Conservation (phyloP, 2,888 invertebrate genomes). For the Andrena flavipes region DNA sequence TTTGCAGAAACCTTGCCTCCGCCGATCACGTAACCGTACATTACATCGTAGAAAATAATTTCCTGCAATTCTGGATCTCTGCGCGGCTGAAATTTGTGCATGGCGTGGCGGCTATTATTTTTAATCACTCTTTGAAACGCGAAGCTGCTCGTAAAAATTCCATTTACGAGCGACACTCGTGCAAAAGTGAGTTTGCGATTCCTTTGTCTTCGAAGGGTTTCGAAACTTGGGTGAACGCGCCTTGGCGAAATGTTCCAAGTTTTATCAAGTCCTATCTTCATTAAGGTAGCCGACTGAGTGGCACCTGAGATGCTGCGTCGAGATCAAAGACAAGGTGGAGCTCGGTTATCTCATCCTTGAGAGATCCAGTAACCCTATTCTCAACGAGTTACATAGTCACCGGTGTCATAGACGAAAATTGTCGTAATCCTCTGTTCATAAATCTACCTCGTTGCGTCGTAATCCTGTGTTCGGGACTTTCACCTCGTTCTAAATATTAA, state of each 20-base stretch:
- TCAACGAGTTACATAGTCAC: background rate
- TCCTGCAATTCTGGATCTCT: background rate
- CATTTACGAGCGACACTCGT: background rate
- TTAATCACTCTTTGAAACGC: background rate
- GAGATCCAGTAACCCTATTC: background rate
- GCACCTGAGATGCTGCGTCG: background rate
- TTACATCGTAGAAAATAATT: constrained; percentile 30
- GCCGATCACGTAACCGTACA: constrained; percentile 20
- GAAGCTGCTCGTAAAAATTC: background rate
- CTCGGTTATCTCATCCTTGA: background rate
- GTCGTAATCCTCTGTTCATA: constrained; percentile 18
- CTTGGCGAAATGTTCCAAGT: background rate
- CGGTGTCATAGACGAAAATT: constrained; percentile 7
- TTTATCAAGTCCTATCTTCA: background rate
- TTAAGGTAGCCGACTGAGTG: background rate
- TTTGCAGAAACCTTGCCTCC: constrained; percentile 30
- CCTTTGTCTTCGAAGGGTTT: background rate
- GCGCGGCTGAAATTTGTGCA: constrained; percentile 7
- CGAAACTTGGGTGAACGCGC: background rate
- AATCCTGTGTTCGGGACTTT: constrained; percentile 44
- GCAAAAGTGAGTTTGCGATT: background rate
- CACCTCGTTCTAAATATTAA: constrained; percentile 42
- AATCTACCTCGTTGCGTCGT: constrained; percentile 9
- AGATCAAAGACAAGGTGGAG: too few species aligned
- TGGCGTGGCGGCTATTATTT: background rate